Base-by-base conservation (phyloP, 2,888 invertebrate genomes). In the Coleophora flavipennella region DNA sequence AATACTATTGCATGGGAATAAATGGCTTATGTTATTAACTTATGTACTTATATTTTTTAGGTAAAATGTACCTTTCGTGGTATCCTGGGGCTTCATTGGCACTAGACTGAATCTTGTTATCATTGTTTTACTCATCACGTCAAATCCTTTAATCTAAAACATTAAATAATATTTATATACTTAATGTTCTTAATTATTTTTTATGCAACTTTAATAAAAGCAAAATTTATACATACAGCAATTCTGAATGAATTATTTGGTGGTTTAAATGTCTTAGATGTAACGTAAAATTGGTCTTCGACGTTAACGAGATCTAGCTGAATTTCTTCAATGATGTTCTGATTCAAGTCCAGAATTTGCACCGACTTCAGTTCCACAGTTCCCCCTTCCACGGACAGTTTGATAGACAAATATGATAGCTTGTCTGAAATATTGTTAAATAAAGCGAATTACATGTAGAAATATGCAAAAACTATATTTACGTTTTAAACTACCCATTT, bases 341-440 rank as follows among this genome's bases (percentile, higher is more conserved):
- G 50, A 11, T 55, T 41, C 33, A 58, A 43, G 36, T 70, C 64
- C 3, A 61, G 36, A 20, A 76, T 40, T 41, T 58, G 54, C 1
- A 57, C 55, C 13, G 43, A 46, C 9, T 55, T 40, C 0, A 75
- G 45, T 32, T 42, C 40, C 1, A 68, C 50, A 9, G 53, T 42
- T 8, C 49, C 55, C 0, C 53, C n/a, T n/a, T n/a, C n/a, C n/a
- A n/a, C 49, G 3, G 43, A 39, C 10, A 73, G 45, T 43, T 62
- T 48, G 29, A 75, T 61, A 1, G 64, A 57, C 14, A 76, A 40
- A 43, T 58, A 56, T 1, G 65, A 51, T 29, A 53, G 40, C 32
- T 44, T 48, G 34, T 48, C 74, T 75, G 50, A 32, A 64, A 62
- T n/a, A n/a, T n/a, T n/a, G n/a, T n/a, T n/a, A n/a, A n/a, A n/a